Evolutionary conservation across 2,113 vertebrate genomes (phyloP).

Genomic region (Progne subis): DNA sequence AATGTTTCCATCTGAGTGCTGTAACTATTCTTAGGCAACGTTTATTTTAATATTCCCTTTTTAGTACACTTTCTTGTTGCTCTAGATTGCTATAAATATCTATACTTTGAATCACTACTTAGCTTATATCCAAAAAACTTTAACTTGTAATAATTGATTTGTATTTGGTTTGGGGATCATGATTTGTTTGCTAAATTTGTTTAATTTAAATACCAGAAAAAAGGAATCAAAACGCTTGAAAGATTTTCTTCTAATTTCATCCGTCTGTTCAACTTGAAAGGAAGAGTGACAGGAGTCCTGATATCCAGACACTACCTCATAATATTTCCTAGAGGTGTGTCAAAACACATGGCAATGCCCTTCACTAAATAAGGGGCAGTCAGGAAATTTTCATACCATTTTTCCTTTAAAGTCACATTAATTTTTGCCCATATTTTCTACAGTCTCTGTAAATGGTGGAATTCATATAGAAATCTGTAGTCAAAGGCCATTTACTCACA

Average conservation of each 20-base stretch:
- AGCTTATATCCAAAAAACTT: not conserved
- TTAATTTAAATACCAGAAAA: not conserved
- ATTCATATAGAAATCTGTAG: not conserved
- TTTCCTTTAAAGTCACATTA: not conserved
- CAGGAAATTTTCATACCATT: not conserved
- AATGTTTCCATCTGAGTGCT: not conserved
- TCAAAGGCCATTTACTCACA: not conserved
- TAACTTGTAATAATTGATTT: not conserved
- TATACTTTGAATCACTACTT: not conserved
- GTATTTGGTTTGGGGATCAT: not conserved
- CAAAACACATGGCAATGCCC: not conserved
- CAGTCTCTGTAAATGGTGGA: not conserved
- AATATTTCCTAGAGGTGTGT: not conserved
- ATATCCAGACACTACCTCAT: not conserved
- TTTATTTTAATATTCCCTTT: conserved; percentile 7
- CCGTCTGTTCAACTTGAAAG: not conserved
- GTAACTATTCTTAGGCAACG: not conserved
- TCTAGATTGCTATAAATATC: not conserved
- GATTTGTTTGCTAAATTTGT: not conserved
- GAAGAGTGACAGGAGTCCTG: not conserved
- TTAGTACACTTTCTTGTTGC: not conserved
- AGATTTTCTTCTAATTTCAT: not conserved
- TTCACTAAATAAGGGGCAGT: not conserved
- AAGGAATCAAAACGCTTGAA: not conserved
- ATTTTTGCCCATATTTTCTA: not conserved